Base-by-base conservation (phyloP, 2,113 vertebrate species). In the Nothobranchius furzeri region DNA sequence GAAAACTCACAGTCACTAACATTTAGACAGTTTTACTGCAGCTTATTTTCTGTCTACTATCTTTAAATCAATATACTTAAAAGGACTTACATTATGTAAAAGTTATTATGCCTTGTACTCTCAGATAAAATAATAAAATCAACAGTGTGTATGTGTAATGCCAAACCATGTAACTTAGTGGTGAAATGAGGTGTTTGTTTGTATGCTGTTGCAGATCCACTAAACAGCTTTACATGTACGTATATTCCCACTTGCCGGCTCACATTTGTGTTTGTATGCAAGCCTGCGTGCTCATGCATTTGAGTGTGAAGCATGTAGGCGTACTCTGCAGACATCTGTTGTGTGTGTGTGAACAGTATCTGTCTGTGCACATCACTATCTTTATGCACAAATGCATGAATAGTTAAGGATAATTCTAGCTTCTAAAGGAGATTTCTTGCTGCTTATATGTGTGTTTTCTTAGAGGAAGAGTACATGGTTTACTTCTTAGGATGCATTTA, bases 291-390 rank as follows among this genome's bases (percentile, higher is more conserved):
- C 51, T 78, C 73, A 65, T 77, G 70, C 60, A 13, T 74, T 24
- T 70, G 65, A 62, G 63, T 81, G 70, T 74, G 48, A 59, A 59
- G 72, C 70, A 50, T 81, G 83, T 79, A 78, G 78, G 70, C 67
- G 76, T 75, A 66, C 35, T 51, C 66, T 70, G 59, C 70, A 73
- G 77, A 85, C 65, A 76, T 84, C 70, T 83, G 77, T 24, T 82
- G 43, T 75, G 52, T 61, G 68, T 61, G 54, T 50, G 58, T 52
- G 69, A 66, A 81, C 67, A 60, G 73, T 74, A 56, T 70, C 70
- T 80, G 68, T 67, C 61, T 68, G 69, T 73, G 76, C 74, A 68
- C 66, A 59, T 70, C 53, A 51, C 68, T 51, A 25, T 79, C 30
- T 79, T 55, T 71, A 25, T 63, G 46, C 57, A 58, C 11, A 59